Base-by-base conservation (phyloP, 2,797 vertebrate genomes). In the Thripadectes ignobilis region DNA sequence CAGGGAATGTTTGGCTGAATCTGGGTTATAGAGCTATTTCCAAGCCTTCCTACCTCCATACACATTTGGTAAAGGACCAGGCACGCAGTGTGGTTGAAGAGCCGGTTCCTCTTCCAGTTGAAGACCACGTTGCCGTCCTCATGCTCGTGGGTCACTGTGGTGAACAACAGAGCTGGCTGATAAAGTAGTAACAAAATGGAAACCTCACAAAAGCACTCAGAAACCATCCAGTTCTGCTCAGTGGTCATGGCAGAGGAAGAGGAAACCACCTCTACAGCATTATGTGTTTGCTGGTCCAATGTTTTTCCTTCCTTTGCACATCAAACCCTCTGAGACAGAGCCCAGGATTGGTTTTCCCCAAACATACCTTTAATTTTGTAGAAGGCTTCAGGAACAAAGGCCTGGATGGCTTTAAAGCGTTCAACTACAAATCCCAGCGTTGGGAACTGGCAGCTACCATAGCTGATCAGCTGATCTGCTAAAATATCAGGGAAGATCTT, bases 391-490 rank as follows among this genome's bases (percentile, higher is more conserved):
- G 99, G 98, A 93, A 99, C 98, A 80, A 99, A 99, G 55, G 99
- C 98, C 95, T 99, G 99, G 94, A 99, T 99, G 87, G 99, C 99
- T 98, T 99, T 99, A 91, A 99, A 99, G 16, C 99, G 98, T 94
- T 99, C 99, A 15, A 99, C 99, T 72, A 99, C 99, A 54, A 99
- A 99, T 11, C 99, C 99, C 90, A 99, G 97, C 0, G 99, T 99
- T 19, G 99, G 99, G 96, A 99, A 99, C 98, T 99, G 99, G 96
- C 99, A 99, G 96, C 99, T 99, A 67, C 99, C 99, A 0, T 99
- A 99, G 71, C 99, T 99, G 97, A 99, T 99, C 66, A 99, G 98
- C 97, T 99, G 99, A 95, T 99, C 98, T n/a, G 99, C 98, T 74
- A 99, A 97, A 78, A 99, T 97, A 16, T 97, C 97, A 1, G 99